These are phyloP conservation scores for Drosophila kohkoa DNA, from an alignment of 1,140 invertebrate genomes.

Conservation along the genomic window DNA sequence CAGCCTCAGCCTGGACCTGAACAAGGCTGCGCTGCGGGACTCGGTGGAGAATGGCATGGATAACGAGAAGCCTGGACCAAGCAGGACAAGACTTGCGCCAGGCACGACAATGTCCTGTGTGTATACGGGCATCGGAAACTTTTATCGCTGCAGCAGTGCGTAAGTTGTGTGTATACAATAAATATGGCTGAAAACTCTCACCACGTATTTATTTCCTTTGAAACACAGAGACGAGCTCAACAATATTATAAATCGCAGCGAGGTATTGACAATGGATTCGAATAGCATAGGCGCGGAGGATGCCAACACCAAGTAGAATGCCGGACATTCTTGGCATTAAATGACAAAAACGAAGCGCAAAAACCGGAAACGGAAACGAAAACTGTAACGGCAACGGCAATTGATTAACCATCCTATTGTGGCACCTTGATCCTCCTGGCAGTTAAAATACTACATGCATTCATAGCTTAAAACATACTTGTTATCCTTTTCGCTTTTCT, in stretches of 20 bases:
- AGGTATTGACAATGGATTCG: conserved; percentile 30
- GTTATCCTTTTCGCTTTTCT: conserved; percentile 44
- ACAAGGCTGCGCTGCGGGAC: conserved; percentile 25
- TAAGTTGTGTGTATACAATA: conserved; percentile 45
- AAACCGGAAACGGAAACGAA: neutral
- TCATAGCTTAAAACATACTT: conserved; percentile 12
- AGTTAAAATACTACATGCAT: conserved; percentile 25
- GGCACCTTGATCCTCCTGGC: conserved; percentile 46
- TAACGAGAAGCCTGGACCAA: conserved; percentile 14
- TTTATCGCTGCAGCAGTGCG: conserved; percentile 69
- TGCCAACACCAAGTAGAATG: conserved; percentile 31
- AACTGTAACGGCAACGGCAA: conserved; percentile 5
- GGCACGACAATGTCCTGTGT: conserved; percentile 60
- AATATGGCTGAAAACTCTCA: neutral
- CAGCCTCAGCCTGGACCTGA: conserved; percentile 41
- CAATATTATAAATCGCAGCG: conserved; percentile 34
- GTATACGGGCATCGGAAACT: conserved; percentile 71
- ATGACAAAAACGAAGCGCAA: neutral
- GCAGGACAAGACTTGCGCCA: conserved; percentile 3
- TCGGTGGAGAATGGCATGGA: neutral
- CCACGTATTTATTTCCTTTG: conserved; percentile 3
- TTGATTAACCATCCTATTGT: conserved; percentile 48
- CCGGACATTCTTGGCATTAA: conserved; percentile 11
- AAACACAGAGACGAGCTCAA: conserved; percentile 39
- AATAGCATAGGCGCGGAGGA: conserved; percentile 42